These are phyloP conservation scores for Notodonta dromedarius DNA, from an alignment of 2,888 invertebrate species.

Conservation along the genomic window DNA sequence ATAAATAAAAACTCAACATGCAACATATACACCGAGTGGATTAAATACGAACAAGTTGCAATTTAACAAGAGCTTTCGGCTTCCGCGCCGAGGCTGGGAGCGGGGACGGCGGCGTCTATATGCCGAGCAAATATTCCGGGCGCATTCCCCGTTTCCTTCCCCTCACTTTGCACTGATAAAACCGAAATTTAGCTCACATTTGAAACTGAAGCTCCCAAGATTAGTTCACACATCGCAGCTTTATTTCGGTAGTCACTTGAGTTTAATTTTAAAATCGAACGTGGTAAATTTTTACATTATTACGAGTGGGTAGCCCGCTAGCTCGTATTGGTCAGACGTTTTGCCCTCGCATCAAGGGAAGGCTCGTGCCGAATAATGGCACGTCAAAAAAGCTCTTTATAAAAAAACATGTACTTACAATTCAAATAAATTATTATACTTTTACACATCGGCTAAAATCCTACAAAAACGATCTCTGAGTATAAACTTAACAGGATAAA, in stretches of 20 bases:
- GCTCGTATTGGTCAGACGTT: too few relatives aligned
- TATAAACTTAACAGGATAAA: too few relatives aligned
- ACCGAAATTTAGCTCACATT: constrained; percentile 42
- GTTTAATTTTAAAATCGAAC: background rate
- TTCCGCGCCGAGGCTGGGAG: constrained; percentile 17
- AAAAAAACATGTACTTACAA: too few relatives aligned
- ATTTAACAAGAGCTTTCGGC: constrained; percentile 23
- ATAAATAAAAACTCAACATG: too few relatives aligned
- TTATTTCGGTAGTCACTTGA: background rate
- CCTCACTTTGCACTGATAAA: constrained; percentile 49
- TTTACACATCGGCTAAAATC: too few relatives aligned
- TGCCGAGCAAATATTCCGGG: constrained; percentile 46
- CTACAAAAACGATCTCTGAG: too few relatives aligned
- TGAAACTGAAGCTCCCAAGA: constrained; percentile 21
- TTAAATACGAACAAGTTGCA: constrained; percentile 12
- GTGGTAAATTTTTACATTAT: too few relatives aligned
- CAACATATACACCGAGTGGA: background rate
- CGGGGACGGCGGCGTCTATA: constrained; percentile 28
- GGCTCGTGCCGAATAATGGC: too few relatives aligned
- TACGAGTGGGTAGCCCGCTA: too few relatives aligned
- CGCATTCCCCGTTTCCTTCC: constrained; percentile 50
- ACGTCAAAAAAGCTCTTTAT: too few relatives aligned
- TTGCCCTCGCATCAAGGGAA: too few relatives aligned
- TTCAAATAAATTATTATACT: too few relatives aligned
- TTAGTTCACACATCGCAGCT: constrained; percentile 1